Evolutionary conservation across 1,140 invertebrate genomes (phyloP), one percentile per base, ranked within the genome.

Genomic region (Pteromalus puparum): DNA sequence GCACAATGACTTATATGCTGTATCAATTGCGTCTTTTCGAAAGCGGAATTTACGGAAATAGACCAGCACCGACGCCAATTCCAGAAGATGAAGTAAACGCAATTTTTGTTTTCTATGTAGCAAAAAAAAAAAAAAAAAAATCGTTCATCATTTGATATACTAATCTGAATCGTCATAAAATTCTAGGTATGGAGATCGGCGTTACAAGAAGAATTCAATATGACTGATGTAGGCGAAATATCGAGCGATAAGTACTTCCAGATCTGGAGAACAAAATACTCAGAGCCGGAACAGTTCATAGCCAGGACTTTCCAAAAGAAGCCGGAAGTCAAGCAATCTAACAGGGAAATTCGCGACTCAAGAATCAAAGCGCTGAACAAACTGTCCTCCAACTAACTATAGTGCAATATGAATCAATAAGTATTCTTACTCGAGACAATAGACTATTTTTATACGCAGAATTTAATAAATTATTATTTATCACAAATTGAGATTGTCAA

Each of bases 1-100:
- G 93, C 46, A 93, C 90, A 12, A 88, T 93, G 46, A 90, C 94
- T 87, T 94, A 94, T 88, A 88, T 94, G 84, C 86, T 94, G 4
- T 93, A 94, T 87, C 87, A 91, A 83, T 83, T 94, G 30, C 85
- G 90, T 83, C 89, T 93, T n/a, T 91, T 93, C 74, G 84, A 83
- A 10, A 30, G 53, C 15, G 91, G 90, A 74, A 86, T 86, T 53
- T 90, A 91, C 86, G 93, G 93, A 24, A 93, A 90, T 80, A 88
- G 82, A 85, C 87, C 89, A 6, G 90, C 92, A 21, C 82, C 90
- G 28, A 91, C 90, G 15, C 70, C 84, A 73, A 81, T 92, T 86
- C 88, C 91, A 18, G 91, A 92, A 81, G 83, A 91, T 70, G 85
- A 92, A 80, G 92, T 93, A 90, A 75, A 61, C 7, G 83, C 65